Conservation (phyloP, 2,888 invertebrate species). For the Sympetrum striolatum region DNA sequence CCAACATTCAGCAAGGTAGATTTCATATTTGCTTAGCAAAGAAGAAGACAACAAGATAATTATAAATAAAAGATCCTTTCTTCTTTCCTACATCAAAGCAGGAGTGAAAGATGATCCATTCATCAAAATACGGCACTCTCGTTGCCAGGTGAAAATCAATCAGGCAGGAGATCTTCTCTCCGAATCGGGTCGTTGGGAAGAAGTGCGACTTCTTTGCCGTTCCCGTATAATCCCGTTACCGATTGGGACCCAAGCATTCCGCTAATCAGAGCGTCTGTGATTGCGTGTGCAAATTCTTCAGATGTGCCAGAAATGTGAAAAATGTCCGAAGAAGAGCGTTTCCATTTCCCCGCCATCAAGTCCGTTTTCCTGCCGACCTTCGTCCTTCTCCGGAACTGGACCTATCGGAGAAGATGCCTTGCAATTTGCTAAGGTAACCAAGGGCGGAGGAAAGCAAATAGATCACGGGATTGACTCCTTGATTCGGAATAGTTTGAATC, state of each 20-base stretch:
- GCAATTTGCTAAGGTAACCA: neutral
- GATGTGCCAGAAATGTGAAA: neutral
- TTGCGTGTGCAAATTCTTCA: neutral
- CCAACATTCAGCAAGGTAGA: too few relatives aligned
- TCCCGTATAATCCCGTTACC: neutral
- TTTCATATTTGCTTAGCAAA: too few relatives aligned
- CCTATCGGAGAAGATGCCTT: neutral
- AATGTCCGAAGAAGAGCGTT: neutral
- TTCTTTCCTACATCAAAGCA: too few relatives aligned
- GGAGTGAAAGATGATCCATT: too few relatives aligned
- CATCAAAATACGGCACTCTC: too few relatives aligned
- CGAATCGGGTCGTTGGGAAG: neutral
- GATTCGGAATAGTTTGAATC: too few relatives aligned
- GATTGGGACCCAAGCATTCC: neutral
- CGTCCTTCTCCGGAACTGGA: neutral
- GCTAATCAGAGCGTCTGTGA: neutral
- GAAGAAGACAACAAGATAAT: too few relatives aligned
- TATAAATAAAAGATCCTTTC: too few relatives aligned
- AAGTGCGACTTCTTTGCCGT: neutral
- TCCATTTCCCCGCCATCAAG: neutral
- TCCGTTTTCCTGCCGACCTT: neutral
- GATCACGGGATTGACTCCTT: too few relatives aligned
- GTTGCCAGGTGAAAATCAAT: too few relatives aligned
- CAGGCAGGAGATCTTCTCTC: too few relatives aligned
- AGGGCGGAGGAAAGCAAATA: neutral